Evolutionary conservation across 1,140 invertebrate genomes (phyloP).

Genomic region (Drosophila suzukii): DNA sequence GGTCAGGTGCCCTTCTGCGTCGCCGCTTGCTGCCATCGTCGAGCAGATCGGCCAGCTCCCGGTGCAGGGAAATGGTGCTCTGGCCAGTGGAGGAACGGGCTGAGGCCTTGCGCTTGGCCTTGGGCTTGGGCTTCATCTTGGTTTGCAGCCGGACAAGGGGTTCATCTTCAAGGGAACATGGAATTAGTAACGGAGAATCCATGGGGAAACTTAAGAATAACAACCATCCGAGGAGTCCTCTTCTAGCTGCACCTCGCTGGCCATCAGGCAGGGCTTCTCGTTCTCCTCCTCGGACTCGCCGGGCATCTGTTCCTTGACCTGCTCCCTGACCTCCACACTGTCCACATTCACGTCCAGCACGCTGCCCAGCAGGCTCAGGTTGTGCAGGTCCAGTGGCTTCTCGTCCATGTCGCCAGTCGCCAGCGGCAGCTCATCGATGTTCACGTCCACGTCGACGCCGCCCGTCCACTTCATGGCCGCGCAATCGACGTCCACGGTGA

Average conservation of each 20-base stretch:
- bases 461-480: constrained; percentile 60
- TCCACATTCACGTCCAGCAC: constrained; percentile 71
- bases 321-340: constrained; percentile 53
- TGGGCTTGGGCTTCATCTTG: constrained; percentile 41
- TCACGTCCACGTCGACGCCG: constrained; percentile 63
- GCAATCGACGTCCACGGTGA: constrained; percentile 71
- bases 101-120: constrained; percentile 32
- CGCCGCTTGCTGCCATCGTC: constrained; percentile 30
- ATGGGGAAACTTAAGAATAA: background rate
- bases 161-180: constrained; percentile 40
- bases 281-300: constrained; percentile 27
- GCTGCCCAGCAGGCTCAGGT: constrained; percentile 66
- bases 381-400: constrained; percentile 69
- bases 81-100: constrained; percentile 13
- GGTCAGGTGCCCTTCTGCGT: constrained; percentile 19
- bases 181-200: background rate
- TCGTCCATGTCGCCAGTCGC: constrained; percentile 60
- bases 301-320: constrained; percentile 24
- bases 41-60: constrained; percentile 56
- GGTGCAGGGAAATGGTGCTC: constrained; percentile 10
- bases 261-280: constrained; percentile 6
- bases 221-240: constrained; percentile 41
- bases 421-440: constrained; percentile 64
- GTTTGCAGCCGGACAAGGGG: constrained; percentile 57
- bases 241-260: constrained; percentile 4